These are phyloP conservation scores for Oryzias dopingdopingensis DNA, from an alignment of 2,797 vertebrate genomes.

Conservation along the genomic window DNA sequence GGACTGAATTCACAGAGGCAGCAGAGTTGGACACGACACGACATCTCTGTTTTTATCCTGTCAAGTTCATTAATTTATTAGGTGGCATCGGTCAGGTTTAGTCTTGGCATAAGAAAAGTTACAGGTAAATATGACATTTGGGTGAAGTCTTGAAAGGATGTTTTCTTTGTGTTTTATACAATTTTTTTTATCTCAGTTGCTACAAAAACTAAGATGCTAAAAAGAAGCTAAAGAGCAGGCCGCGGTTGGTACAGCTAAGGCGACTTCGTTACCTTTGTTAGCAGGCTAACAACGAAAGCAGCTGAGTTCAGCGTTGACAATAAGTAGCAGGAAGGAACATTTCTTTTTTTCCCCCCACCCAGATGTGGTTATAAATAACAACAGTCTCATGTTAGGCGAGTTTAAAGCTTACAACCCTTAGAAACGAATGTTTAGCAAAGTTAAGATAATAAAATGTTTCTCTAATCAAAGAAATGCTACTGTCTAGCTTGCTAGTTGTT, in stretches of 20 bases:
- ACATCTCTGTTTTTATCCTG: slow-evolving; percentile 27
- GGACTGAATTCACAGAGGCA: neutral
- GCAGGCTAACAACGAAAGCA: slow-evolving; percentile 14
- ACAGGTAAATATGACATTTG: slow-evolving; percentile 68
- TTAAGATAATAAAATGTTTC: no score
- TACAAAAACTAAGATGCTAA: slow-evolving; percentile 17
- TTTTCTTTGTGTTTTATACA: no score
- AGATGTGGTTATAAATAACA: no score
- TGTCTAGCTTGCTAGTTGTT: no score
- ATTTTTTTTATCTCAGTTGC: no score
- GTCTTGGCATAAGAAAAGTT: slow-evolving; percentile 38
- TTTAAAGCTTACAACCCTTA: no score
- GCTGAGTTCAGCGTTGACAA: neutral
- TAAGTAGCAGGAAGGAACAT: neutral
- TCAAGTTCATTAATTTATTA: slow-evolving; percentile 16
- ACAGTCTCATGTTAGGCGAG: no score
- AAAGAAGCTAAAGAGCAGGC: slow-evolving; percentile 35
- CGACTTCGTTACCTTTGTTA: slow-evolving; percentile 51
- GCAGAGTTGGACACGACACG: neutral
- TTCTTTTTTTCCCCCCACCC: fast-evolving
- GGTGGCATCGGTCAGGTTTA: slow-evolving; percentile 18
- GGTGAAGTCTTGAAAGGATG: no score
- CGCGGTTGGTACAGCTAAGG: slow-evolving; percentile 26
- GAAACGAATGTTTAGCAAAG: no score
- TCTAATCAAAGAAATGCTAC: no score